Evolutionary conservation across 2,888 invertebrate genomes (phyloP), one percentile per base, ranked within the genome.

Genomic region (Sussaba pulchella): DNA sequence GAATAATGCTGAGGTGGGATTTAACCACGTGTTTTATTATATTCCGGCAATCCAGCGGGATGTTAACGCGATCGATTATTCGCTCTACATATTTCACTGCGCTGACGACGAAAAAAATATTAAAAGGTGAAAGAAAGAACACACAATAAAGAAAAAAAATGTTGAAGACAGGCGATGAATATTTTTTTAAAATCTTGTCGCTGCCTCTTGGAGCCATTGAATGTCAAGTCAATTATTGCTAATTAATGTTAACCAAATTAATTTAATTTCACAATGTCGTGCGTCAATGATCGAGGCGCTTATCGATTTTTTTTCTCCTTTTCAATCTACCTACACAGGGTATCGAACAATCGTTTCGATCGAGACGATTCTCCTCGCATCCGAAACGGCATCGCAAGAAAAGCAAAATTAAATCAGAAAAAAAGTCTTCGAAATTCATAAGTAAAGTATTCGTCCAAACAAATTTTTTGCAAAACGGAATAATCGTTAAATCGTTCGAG

Each of bases 1-100:
- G 82, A 87, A 85, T 84, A 83, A 84, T 75, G 69, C 64, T 77
- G 71, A 79, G 52, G 67, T 82, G 69, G 79, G 64, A 61, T 80
- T 39, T 61, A 59, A n/a, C n/a, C 43, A 41, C 12, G 6, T 31
- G 6, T 31, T 5, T 31, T 6, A 43, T 21, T 41, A 24, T 71
- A 59, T 66, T 41, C 43, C 61, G 31, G 66, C 67, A 61, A 61
- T 54, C 61, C 63, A 52, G 39, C 31, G 31, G 12, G 31, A 45
- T 45, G 45, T 45, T 14, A 12, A 26, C 8, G 17, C 57, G 31
- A 31, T 26, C 14, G 17, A 57, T 31, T 31, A 57, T 17, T 31
- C 57, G 57, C 31, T 36, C 26, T n/a, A 57, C 14, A 57, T 31
- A 57, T 57, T 57, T 57, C 52, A 64, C 45, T 74, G 52, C 54